phyloP scores from a whole-genome alignment of 2,888 invertebrate genomes.

The Tenthredo mesomela region DNA sequence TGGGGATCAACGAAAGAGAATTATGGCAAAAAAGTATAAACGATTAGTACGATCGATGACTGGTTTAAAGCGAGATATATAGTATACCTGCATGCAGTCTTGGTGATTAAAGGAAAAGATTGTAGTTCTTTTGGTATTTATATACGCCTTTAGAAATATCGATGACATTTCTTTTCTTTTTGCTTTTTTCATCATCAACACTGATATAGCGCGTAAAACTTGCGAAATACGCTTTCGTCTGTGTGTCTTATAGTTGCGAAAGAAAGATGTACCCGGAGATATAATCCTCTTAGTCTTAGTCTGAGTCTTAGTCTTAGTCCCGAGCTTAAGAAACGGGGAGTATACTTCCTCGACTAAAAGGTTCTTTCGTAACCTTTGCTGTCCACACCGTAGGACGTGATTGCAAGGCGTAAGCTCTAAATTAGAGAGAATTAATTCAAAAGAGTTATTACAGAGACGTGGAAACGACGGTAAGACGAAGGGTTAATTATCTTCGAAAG shows the following conservation, averaged over 20 bases:
- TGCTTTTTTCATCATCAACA: not conserved
- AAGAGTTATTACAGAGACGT: slow-evolving; percentile 15
- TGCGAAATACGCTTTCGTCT: slow-evolving; percentile 1
- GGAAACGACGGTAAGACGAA: not conserved
- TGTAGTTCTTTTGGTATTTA: not conserved
- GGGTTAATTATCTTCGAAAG: not conserved
- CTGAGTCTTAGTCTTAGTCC: not conserved
- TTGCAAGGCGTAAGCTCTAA: not conserved
- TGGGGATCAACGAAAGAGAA: not conserved
- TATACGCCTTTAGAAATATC: not conserved
- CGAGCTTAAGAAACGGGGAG: slow-evolving; percentile 25
- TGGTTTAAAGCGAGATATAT: slow-evolving; percentile 2
- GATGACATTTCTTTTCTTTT: not conserved
- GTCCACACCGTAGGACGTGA: slow-evolving; percentile 28
- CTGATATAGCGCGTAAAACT: not conserved
- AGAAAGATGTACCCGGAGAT: not conserved
- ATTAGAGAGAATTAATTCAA: not conserved
- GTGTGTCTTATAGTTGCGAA: not conserved
- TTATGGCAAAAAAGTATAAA: slow-evolving; percentile 31
- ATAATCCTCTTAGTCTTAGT: slow-evolving; percentile 46
- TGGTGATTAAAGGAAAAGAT: slow-evolving; percentile 13
- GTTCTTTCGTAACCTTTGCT: slow-evolving; percentile 35
- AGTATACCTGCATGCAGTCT: not conserved
- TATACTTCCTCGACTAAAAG: slow-evolving; percentile 5
- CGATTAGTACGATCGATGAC: slow-evolving; percentile 33